Evolutionary conservation across 92 coral and sea anemone species (phyloP), one percentile per base, ranked within the genome.

Genomic region (Actinostola sp.): DNA sequence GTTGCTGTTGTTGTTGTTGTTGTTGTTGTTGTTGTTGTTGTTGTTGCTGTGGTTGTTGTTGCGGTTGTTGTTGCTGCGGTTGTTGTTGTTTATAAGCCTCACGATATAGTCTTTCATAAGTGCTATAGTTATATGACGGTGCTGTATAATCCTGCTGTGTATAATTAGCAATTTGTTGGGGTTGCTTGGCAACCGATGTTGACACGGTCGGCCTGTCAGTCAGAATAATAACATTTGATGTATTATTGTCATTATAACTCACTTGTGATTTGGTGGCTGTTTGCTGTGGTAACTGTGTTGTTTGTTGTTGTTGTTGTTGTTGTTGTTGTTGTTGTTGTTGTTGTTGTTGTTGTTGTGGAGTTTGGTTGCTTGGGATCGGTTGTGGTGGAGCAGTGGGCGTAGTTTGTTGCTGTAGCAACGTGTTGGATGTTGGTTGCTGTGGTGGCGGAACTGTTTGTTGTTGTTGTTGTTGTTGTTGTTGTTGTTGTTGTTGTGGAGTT

Each of bases 291-390:
- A 48, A 17, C 15, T 11, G 43, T 8, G 64, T 58, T 6, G 64
- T 24, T 58, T 21, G 73, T 25, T 25, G 73, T 46, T 67, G 73
- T 63, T 13, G 63, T 26, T 57, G 63, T 53, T 27, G 59, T 53
- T 28, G 52, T 6, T 48, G 21, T 2, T 48, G 16, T 13, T 48
- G 32, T 6, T 2, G 60, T 25, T 53, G 60, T 15, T 33, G 74
- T 30, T 9, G 0, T 30, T 29, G 61, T 31, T 67, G 59, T 39
- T 50, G 73, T 50, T 53, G 71, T 38, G 35, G 28, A 38, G 0
- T 20, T 23, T 25, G 71, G 60, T 53, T 53, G 60, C 30, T 53
- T 21, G 29, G 28, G 7, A 31, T 53, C 25, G 60, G 29, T 14
- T 28, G 60, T 9, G 13, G 60, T 20, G 20, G 60, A 20, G 30